phyloP scores from a whole-genome alignment of 2,113 vertebrate species.

The Oriolus oriolus region DNA sequence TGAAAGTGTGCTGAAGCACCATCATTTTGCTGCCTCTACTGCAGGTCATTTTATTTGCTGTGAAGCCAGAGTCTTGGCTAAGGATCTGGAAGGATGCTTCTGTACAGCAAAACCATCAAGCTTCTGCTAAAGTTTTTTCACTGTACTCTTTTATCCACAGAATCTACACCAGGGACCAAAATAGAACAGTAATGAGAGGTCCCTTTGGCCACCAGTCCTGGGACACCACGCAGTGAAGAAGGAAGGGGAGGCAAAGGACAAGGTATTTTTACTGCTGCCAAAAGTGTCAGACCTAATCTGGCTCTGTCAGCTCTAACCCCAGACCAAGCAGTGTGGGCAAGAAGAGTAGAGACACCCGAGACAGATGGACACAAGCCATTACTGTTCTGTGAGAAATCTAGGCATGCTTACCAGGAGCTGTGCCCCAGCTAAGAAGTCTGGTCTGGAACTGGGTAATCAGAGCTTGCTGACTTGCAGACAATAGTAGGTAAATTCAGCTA shows the following conservation, averaged over 20 bases:
- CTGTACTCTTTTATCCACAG: background rate
- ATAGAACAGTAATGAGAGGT: background rate
- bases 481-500: background rate
- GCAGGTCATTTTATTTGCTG: background rate
- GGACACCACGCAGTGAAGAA: background rate
- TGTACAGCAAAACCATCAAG: background rate
- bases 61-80: background rate
- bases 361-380: background rate
- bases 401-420: background rate
- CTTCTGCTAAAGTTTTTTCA: background rate
- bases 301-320: background rate
- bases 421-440: background rate
- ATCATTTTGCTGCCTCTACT: background rate
- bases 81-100: background rate
- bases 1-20: background rate
- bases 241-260: background rate
- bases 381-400: background rate
- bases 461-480: background rate
- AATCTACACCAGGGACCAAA: background rate
- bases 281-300: background rate
- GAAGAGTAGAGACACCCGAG: background rate
- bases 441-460: background rate
- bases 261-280: background rate
- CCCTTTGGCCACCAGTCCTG: background rate
- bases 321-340: background rate